Conservation (phyloP, 1,140 invertebrate genomes). For the Leptopilina clavipes region DNA sequence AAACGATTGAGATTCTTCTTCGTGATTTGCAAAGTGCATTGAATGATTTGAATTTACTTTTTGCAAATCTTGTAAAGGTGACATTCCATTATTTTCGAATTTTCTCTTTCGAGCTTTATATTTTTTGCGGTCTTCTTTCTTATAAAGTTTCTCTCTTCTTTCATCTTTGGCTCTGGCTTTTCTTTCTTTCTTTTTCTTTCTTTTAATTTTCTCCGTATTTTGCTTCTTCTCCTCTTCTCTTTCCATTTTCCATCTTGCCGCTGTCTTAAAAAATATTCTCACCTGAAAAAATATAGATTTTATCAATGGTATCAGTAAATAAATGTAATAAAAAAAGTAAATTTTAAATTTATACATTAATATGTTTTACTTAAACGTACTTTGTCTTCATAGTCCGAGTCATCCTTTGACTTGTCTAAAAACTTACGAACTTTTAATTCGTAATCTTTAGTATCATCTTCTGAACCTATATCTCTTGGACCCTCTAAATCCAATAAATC, state of each 20-base stretch:
- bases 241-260: conserved; percentile 82
- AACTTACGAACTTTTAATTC: conserved; percentile 85
- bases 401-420: conserved; percentile 85
- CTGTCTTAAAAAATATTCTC: conserved; percentile 87
- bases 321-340: background rate
- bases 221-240: conserved; percentile 78
- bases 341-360: background rate
- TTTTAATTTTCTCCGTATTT: conserved; percentile 80
- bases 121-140: conserved; percentile 80
- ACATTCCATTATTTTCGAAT: conserved; percentile 78
- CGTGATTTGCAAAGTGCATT: conserved; percentile 83
- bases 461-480: conserved; percentile 70
- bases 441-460: conserved; percentile 78
- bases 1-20: conserved; percentile 79
- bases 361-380: conserved; percentile 53
- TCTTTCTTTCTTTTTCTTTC: conserved; percentile 80
- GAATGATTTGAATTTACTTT: conserved; percentile 83
- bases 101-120: conserved; percentile 79
- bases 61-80: conserved; percentile 81
- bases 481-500: conserved; percentile 78
- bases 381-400: conserved; percentile 88
- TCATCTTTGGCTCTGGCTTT: conserved; percentile 74
- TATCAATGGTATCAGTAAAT: too few relatives aligned
- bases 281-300: conserved; percentile 76
- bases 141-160: conserved; percentile 78